phyloP scores from a whole-genome alignment of 2,888 invertebrate genomes.

The Rhaphigaster nebulosa region DNA sequence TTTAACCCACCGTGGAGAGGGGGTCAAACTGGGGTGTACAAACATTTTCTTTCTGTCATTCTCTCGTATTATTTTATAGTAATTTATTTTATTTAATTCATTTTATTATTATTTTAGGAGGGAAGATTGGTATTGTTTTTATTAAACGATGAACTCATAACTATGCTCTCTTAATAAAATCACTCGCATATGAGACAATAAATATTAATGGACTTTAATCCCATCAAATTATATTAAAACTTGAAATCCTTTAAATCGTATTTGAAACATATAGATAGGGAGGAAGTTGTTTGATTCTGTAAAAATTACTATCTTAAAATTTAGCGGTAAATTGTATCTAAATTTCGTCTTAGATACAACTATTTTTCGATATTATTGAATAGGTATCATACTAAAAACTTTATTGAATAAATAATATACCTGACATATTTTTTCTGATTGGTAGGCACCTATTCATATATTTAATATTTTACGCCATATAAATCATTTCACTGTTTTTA shows the following conservation, averaged over 20 bases:
- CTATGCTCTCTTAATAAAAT: too few species aligned
- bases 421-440: too few species aligned
- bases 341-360: too few species aligned
- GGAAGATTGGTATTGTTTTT: background rate
- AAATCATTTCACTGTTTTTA: too few species aligned
- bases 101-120: background rate
- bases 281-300: too few species aligned
- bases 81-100: background rate
- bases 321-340: too few species aligned
- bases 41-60: slow-evolving; percentile 13
- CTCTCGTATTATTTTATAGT: background rate
- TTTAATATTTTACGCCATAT: too few species aligned
- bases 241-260: background rate
- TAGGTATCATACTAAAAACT: too few species aligned
- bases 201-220: background rate
- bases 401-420: too few species aligned
- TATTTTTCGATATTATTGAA: too few species aligned
- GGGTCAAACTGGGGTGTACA: slow-evolving; percentile 14
- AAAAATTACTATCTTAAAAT: too few species aligned
- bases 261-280: background rate
- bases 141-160: background rate
- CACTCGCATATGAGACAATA: background rate
- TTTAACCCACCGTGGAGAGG: slow-evolving; percentile 35
- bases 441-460: too few species aligned
- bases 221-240: background rate